Evolutionary conservation across 1,140 invertebrate genomes (phyloP).

Genomic region (Eurosta solidaginis): DNA sequence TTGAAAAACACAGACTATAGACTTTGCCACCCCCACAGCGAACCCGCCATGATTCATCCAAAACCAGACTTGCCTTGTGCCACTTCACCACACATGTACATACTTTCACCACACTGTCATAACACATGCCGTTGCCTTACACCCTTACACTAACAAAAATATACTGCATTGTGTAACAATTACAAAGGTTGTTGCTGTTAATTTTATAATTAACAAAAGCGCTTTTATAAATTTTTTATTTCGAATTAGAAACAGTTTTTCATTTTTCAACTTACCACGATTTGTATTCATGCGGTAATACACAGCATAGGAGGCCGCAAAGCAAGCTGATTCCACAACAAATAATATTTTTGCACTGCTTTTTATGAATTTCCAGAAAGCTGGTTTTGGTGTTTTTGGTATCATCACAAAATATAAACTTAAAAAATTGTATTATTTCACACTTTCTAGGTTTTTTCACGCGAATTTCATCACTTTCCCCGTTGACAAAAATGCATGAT

Average conservation of each 20-base stretch:
- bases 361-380: conserved; percentile 62
- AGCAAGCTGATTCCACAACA: conserved; percentile 62
- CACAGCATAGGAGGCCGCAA: conserved; percentile 64
- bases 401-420: conserved; percentile 62
- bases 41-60: background rate
- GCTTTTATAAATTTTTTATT: background rate
- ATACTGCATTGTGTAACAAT: background rate
- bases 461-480: background rate
- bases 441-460: background rate
- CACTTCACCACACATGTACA: background rate
- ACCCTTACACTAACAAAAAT: background rate
- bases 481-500: background rate
- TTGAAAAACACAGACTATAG: background rate
- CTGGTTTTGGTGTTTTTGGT: conserved; percentile 64
- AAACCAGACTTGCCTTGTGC: background rate
- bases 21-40: background rate
- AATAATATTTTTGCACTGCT: conserved; percentile 62
- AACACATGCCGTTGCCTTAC: background rate
- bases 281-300: conserved; percentile 68
- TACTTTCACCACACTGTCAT: background rate
- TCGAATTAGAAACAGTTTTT: background rate
- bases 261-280: conserved; percentile 65
- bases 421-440: background rate
- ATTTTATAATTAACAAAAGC: background rate
- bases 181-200: background rate